Evolutionary conservation across 2,888 invertebrate genomes (phyloP).

Genomic region (Erebia palarica): DNA sequence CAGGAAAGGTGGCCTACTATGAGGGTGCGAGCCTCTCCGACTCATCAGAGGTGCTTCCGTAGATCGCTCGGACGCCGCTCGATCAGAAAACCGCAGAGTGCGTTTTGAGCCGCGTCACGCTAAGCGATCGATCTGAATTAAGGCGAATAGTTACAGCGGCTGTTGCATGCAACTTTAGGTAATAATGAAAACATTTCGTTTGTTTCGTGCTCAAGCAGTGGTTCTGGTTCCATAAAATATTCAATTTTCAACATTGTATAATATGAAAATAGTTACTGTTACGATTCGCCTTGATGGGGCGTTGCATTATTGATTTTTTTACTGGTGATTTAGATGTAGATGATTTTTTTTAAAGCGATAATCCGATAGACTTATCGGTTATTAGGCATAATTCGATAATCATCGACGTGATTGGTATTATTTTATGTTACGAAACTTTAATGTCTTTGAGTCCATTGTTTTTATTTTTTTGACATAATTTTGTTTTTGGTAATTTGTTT

Average conservation of each 20-base stretch:
- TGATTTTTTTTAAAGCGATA: slow-evolving; percentile 41
- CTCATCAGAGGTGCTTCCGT: slow-evolving; percentile 28
- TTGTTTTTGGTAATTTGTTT: slow-evolving; percentile 57
- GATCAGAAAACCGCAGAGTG: slow-evolving; percentile 16
- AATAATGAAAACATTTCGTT: neutral
- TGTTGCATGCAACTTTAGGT: neutral
- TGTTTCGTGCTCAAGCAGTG: neutral
- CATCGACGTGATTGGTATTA: slow-evolving; percentile 42
- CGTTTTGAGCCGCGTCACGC: slow-evolving; percentile 25
- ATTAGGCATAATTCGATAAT: slow-evolving; percentile 35
- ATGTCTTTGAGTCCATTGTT: slow-evolving; percentile 51
- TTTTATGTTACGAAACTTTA: slow-evolving; percentile 55
- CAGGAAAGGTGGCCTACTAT: slow-evolving; percentile 91
- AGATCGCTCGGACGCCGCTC: slow-evolving; percentile 40
- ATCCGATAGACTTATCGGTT: slow-evolving; percentile 43
- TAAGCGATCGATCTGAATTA: slow-evolving; percentile 24
- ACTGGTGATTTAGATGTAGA: slow-evolving; percentile 56
- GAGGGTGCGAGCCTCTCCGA: slow-evolving; percentile 25
- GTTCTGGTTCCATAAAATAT: neutral
- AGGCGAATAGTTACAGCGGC: slow-evolving; percentile 14
- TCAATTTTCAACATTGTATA: slow-evolving; percentile 6
- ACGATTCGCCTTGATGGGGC: slow-evolving; percentile 36
- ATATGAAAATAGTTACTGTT: neutral
- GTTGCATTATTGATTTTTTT: slow-evolving; percentile 46
- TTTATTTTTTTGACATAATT: slow-evolving; percentile 63